Conservation (phyloP, 2,797 vertebrate species). For the Urocyon cinereoargenteus region DNA sequence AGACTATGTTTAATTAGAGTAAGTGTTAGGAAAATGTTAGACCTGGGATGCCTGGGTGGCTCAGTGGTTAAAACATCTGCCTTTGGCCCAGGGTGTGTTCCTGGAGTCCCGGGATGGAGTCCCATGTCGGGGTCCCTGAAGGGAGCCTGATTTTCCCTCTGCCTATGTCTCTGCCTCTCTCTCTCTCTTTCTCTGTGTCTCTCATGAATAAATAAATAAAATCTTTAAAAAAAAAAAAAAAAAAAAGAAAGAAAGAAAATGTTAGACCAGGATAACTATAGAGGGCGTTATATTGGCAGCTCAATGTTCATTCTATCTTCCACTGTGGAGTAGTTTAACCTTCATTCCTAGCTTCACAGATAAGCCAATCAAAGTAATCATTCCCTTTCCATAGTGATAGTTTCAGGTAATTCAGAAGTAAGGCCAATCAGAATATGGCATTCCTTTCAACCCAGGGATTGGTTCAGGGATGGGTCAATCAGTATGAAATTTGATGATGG, state of each 20-base stretch:
- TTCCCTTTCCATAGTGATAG: neutral
- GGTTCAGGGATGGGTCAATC: neutral
- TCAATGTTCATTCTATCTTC: neutral
- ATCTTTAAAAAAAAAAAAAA: too few species aligned
- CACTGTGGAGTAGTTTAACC: neutral
- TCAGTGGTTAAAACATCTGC: too few species aligned
- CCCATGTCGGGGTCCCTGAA: too few species aligned
- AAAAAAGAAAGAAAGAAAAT: neutral
- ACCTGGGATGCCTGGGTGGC: too few species aligned
- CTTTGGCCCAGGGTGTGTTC: too few species aligned
- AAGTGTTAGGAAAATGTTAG: neutral
- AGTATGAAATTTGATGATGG: neutral
- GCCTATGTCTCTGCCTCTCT: too few species aligned
- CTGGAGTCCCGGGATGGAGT: too few species aligned
- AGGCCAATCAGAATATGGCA: neutral
- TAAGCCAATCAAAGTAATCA: neutral
- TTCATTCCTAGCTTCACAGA: neutral
- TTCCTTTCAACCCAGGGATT: neutral
- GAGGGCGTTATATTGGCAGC: neutral
- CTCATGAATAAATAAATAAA: too few species aligned
- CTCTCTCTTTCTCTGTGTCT: too few species aligned
- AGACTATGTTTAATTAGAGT: neutral
- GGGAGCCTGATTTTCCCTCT: too few species aligned
- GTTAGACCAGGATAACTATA: neutral
- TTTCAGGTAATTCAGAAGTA: constrained; percentile 14